A percentile compares a stretch with the other conserved stretches of the same genome.
Evolutionary conservation across 2,113 vertebrate genomes (phyloP).

Genomic region (Ovis aries): ARS-UI_Ramb_v3.0 NC_056058.1:39572001-39572500

Average conservation of each 20-base stretch:
- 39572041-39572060: not conserved
- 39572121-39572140: not conserved
- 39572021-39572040: not conserved
- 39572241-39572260: accelerated
- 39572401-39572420: not conserved
- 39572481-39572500: not conserved
- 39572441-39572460: not conserved
- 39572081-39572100: not conserved
- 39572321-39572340: not conserved
- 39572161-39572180: not conserved
- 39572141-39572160: not conserved
- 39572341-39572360: not conserved
- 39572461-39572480: not conserved
- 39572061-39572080: not conserved
- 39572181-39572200: not conserved
- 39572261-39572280: not conserved
- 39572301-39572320: not conserved
- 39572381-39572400: not conserved
- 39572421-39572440: not conserved
- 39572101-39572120: too few relatives aligned
- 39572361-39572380: not conserved
- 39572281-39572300: not conserved
- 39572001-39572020: not conserved
- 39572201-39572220: not conserved
- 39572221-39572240: not conserved